Conservation (phyloP, 1,140 invertebrate species). For the Rhagoletis zephyria region DNA sequence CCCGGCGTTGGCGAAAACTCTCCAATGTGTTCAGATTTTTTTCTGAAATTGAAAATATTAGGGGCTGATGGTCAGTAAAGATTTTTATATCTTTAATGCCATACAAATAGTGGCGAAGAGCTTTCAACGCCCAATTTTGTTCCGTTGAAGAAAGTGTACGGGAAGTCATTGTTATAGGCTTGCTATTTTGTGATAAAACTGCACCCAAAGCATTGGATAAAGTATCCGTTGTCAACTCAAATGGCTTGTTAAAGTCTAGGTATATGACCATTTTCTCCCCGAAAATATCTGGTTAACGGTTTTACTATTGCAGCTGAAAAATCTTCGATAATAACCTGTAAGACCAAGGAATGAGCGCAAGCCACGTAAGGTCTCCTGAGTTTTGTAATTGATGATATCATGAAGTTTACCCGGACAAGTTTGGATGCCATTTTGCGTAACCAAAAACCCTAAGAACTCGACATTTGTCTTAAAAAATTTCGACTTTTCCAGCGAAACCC, state of each 20-base stretch:
- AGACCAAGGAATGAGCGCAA: conserved; percentile 63
- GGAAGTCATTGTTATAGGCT: conserved; percentile 52
- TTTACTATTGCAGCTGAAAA: conserved; percentile 60
- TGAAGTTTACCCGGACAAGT: conserved; percentile 59
- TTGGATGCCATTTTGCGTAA: conserved; percentile 60
- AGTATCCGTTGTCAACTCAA: conserved; percentile 70
- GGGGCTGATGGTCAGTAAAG: conserved; percentile 72
- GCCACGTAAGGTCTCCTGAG: conserved; percentile 60
- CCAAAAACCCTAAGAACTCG: conserved; percentile 62
- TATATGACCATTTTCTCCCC: conserved; percentile 53
- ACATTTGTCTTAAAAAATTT: conserved; percentile 63
- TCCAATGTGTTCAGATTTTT: conserved; percentile 71
- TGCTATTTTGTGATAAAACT: conserved; percentile 64
- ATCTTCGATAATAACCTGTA: conserved; percentile 62
- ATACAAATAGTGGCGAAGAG: conserved; percentile 74
- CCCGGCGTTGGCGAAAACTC: no score
- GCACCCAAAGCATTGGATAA: conserved; percentile 63
- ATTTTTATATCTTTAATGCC: conserved; percentile 72
- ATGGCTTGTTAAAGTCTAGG: conserved; percentile 65
- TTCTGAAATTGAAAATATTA: conserved; percentile 71
- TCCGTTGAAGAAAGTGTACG: conserved; percentile 72
- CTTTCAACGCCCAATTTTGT: conserved; percentile 72
- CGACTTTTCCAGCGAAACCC: conserved; percentile 63
- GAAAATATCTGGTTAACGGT: conserved; percentile 56
- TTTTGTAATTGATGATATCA: conserved; percentile 56